Evolutionary conservation across 92 coral and sea anemone genomes (phyloP).

Genomic region (Phenganax marumi): DNA sequence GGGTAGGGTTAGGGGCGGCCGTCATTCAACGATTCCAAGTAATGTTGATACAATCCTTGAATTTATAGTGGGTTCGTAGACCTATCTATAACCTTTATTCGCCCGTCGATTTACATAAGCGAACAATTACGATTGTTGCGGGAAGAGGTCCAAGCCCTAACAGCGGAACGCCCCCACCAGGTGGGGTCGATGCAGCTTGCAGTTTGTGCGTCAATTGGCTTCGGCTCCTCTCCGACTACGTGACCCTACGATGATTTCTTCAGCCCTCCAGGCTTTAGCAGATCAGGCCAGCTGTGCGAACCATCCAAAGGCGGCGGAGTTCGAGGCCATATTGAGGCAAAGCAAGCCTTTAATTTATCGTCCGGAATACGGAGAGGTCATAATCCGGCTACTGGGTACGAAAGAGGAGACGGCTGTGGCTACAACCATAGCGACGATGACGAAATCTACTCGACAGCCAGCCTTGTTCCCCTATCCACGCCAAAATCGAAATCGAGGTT

Average conservation of each 20-base stretch:
- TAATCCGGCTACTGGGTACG: constrained; percentile 36
- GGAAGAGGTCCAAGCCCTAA: too few species aligned
- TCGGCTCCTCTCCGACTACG: too few species aligned
- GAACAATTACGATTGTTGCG: too few species aligned
- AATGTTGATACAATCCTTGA: too few species aligned
- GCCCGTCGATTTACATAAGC: too few species aligned
- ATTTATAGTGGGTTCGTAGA: too few species aligned
- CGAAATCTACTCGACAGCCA: neutral
- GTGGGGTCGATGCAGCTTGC: constrained; percentile 42
- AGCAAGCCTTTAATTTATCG: constrained; percentile 40
- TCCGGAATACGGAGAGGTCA: constrained; percentile 50
- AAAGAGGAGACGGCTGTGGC: constrained; percentile 8
- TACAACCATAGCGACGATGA: neutral
- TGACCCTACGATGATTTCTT: too few species aligned
- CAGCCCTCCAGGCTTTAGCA: constrained; percentile 42
- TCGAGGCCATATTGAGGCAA: constrained; percentile 48
- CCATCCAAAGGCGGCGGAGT: constrained; percentile 45
- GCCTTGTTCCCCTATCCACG: constrained; percentile 13
- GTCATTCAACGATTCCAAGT: too few species aligned
- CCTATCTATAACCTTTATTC: too few species aligned
- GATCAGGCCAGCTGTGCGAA: constrained; percentile 44
- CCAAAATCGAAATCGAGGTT: constrained; percentile 33
- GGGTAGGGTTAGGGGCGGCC: too few species aligned
- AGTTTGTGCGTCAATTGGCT: constrained; percentile 14
- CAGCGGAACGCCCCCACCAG: neutral